Base-by-base conservation (phyloP, 2,888 invertebrate genomes). In the Eubasilissa splendida region DNA sequence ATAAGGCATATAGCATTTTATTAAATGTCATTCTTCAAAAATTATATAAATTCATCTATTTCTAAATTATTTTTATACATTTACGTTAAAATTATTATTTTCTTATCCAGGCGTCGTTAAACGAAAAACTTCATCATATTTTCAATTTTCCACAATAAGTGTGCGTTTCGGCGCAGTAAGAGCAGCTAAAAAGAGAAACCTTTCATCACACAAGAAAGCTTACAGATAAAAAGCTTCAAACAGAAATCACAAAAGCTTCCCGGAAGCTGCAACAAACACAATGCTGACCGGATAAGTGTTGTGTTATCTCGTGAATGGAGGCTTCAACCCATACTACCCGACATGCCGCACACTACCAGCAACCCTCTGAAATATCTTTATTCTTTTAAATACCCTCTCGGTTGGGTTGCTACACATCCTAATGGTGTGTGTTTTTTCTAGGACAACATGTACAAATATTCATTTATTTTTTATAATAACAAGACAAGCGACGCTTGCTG, bases 241-340 rank as follows among this genome's bases (percentile, higher is more conserved):
- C 54, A 59, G 74, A 59, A 74, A 74, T 74, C 74, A 59, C 74
- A 74, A 74, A 74, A 74, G 74, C 74, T 58, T 73, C 59, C 50
- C 59, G 74, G 59, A 74, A 50, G 74, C 74, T 74, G 74, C 74
- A 74, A 74, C 74, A 74, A 74, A 74, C 74, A 74, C 74, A 74
- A 59, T 74, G 74, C 74, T 74, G 74, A 74, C 74, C 74, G 59
- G 74, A 74, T 74, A 74, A 74, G 74, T 74, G 74, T 74, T 74
- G 74, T 59, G 74, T 74, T 59, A 74, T 74, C 74, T 74, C 42
- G 12, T 74, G 58, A 59, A 74, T 74, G 59, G 58, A 74, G 74
- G 74, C 42, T 74, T 33, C 42, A 58, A 31, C 74, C 50, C 74
- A 68, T 14, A 50, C 68, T 50, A n/a, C 58, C 58, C 4, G 42